Evolutionary conservation across 2,113 vertebrate species (phyloP).

Genomic region (Mesocricetus auratus): DNA sequence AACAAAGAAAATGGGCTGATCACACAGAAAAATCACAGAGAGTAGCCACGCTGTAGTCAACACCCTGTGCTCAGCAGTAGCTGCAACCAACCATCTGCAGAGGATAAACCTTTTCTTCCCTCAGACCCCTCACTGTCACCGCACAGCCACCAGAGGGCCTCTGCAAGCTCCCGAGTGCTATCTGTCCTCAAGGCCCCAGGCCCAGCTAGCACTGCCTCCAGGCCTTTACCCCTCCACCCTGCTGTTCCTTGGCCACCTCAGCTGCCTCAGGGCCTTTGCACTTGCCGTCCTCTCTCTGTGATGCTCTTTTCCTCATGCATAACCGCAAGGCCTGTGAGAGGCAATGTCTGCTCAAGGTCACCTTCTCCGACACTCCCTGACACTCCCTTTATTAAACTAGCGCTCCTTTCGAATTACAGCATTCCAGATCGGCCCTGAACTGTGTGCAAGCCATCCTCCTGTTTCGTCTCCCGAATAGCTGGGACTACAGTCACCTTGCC

Average conservation of each 20-base stretch:
- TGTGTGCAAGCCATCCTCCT: background rate
- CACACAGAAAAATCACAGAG: background rate
- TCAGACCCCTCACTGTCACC: too few species aligned
- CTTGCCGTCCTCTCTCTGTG: background rate
- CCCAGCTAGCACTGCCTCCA: too few species aligned
- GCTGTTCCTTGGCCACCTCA: background rate
- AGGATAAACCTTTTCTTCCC: background rate
- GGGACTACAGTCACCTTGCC: background rate
- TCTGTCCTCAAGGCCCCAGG: background rate
- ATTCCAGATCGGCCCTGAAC: background rate
- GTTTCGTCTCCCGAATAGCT: background rate
- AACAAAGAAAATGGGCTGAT: background rate
- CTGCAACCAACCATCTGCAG: too few species aligned
- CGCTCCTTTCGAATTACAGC: background rate
- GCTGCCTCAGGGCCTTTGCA: background rate
- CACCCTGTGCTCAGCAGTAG: background rate
- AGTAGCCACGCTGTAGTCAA: background rate
- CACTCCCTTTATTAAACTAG: background rate
- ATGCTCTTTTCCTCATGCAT: background rate
- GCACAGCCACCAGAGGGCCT: background rate
- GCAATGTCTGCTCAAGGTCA: background rate
- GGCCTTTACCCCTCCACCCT: too few species aligned
- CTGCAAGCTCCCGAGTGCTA: background rate
- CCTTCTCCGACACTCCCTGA: background rate
- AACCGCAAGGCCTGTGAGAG: background rate